Base-by-base conservation (phyloP, 2,888 invertebrate species). In the Phorcus lineatus region DNA sequence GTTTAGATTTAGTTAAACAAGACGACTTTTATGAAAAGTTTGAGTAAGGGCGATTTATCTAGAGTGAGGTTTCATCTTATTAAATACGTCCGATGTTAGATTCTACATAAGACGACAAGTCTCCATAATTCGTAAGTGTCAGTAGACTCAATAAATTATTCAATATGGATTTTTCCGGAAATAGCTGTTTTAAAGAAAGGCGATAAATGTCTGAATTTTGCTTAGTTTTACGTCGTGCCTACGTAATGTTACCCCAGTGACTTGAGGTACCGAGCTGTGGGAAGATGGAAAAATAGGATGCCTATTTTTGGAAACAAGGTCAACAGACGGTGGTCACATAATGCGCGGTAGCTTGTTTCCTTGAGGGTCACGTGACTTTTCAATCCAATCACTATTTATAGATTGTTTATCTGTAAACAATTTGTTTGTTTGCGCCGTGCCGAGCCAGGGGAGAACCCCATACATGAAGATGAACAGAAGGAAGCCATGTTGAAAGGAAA, bases 371-470 rank as follows among this genome's bases (percentile, higher is more conserved):
- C 88, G 89, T 89, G 89, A 88, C 85, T 80, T 84, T 85, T 86
- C 86, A 89, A 89, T 85, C 88, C 89, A 89, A 88, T 88, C 90
- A 88, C 85, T 88, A 88, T 82, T 86, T 86, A 86, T 85, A 84
- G 83, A 86, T 88, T 90, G 89, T 89, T 90, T 90, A 90, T 87
- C 87, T 82, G 88, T 89, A 88, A 90, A 89, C 88, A 90, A 90
- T 82, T 90, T 90, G 88, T 89, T 90, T 90, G 88, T 90, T 90
- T 89, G 89, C 90, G 86, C 90, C 89, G 81, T 90, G 90, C 85
- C 85, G 83, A 84, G 86, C 86, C 83, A 87, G 82, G 81, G 87
- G 90, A 87, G 87, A 89, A 88, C 90, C 90, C 90, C 89, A 83
- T 80, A 86, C 79, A 74, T 76, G 78, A 84, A 80, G 85, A 82